Conservation (phyloP, 2,888 invertebrate genomes). For the Caenorhabditis imperialis region DNA sequence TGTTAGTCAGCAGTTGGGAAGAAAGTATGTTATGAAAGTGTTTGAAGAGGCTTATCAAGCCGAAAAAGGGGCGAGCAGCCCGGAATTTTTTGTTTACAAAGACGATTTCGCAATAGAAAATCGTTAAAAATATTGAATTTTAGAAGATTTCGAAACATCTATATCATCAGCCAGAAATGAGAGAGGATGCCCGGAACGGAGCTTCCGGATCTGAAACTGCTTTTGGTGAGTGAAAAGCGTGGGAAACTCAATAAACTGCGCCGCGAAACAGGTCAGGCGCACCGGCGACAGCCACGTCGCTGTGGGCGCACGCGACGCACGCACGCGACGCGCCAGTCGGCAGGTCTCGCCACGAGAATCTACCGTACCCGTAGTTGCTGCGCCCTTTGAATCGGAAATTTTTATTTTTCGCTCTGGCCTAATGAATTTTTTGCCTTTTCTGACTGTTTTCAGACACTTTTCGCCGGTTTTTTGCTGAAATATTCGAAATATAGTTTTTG, state of each 20-base stretch:
- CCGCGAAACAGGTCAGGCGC: slow-evolving; percentile 48
- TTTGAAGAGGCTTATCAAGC: slow-evolving; percentile 35
- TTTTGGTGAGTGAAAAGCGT: slow-evolving; percentile 17
- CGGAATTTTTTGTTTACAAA: slow-evolving; percentile 34
- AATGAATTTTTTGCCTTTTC: slow-evolving; percentile 50
- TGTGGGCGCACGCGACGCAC: slow-evolving; percentile 31
- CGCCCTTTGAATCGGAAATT: slow-evolving; percentile 17
- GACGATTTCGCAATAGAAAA: slow-evolving; percentile 38
- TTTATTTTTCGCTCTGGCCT: slow-evolving; percentile 44
- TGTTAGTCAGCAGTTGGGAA: slow-evolving; percentile 22
- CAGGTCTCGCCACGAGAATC: slow-evolving; percentile 38
- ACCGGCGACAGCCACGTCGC: slow-evolving; percentile 51
- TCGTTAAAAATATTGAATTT: too few relatives aligned
- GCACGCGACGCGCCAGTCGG: slow-evolving; percentile 31
- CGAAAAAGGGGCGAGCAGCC: slow-evolving; percentile 19
- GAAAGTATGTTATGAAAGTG: slow-evolving; percentile 30
- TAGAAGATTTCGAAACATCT: too few relatives aligned
- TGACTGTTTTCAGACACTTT: slow-evolving; percentile 5
- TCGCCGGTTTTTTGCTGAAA: background rate
- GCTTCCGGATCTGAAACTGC: background rate
- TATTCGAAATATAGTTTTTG: background rate
- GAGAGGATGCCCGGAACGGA: background rate
- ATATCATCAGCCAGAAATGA: too few relatives aligned
- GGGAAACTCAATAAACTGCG: slow-evolving; percentile 32
- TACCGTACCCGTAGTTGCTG: slow-evolving; percentile 25